These are phyloP conservation scores for Chitala chitala DNA, from an alignment of 2,113 vertebrate genomes.

Conservation along the genomic window DNA sequence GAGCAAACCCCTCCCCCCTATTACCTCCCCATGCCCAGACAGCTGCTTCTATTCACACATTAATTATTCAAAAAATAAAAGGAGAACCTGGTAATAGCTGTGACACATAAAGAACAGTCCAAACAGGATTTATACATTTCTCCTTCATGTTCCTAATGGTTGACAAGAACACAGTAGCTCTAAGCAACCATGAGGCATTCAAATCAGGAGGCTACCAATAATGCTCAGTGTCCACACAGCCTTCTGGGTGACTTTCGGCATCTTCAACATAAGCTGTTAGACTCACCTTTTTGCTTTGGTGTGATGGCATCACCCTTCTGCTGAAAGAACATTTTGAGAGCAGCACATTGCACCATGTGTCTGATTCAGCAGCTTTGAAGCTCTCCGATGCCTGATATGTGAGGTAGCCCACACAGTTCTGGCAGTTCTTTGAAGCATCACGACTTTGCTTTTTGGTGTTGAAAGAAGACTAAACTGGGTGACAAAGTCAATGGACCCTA, in stretches of 20 bases:
- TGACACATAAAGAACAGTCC: background rate
- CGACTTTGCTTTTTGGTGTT: background rate
- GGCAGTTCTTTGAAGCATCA: background rate
- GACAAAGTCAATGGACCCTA: no score
- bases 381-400: background rate
- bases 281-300: background rate
- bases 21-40: background rate
- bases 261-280: no score
- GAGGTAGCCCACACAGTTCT: background rate
- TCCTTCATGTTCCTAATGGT: background rate
- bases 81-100: conserved; percentile 8
- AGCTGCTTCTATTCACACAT: background rate
- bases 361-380: background rate
- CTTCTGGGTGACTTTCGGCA: no score
- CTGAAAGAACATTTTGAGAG: background rate
- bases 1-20: background rate
- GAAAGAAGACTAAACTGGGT: no score
- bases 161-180: no score
- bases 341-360: background rate
- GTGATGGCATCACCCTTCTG: background rate
- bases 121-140: background rate
- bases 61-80: conserved; percentile 20
- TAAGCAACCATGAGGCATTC: no score
- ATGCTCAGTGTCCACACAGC: no score
- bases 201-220: no score